Evolutionary conservation across 2,797 vertebrate genomes (phyloP).

Genomic region (Setipinna tenuifilis): DNA sequence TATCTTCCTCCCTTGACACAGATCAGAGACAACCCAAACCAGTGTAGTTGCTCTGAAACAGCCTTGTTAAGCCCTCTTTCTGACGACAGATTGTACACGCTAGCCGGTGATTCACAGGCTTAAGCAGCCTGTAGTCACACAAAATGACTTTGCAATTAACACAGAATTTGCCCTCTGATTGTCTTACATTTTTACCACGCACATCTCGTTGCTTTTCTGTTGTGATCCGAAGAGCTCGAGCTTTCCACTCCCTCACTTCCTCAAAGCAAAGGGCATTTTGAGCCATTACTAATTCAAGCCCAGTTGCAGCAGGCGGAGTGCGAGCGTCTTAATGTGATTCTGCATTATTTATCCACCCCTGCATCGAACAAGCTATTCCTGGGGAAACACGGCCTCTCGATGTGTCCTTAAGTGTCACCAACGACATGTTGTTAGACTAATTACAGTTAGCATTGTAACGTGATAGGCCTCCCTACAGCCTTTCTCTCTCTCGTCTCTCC

Average conservation of each 20-base stretch:
- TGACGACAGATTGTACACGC: not conserved
- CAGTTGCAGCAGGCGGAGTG: conserved; percentile 43
- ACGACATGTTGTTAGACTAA: conserved; percentile 55
- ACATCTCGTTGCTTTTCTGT: conserved; percentile 28
- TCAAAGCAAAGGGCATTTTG: conserved; percentile 54
- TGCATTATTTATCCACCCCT: conserved; percentile 61
- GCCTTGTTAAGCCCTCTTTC: not conserved
- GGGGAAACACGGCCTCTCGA: conserved; percentile 52
- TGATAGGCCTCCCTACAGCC: conserved; percentile 46
- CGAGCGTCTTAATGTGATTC: conserved; percentile 53
- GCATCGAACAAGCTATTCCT: conserved; percentile 55
- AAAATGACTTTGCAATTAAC: conserved; percentile 6
- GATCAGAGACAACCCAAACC: not conserved
- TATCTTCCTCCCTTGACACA: not conserved
- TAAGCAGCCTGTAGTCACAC: not conserved
- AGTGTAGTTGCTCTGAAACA: not conserved
- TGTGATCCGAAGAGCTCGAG: conserved; percentile 38
- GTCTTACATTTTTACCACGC: not conserved
- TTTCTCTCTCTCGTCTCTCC: conserved; percentile 26
- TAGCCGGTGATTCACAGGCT: not conserved
- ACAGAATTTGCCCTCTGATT: not conserved
- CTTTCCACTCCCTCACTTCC: conserved; percentile 27
- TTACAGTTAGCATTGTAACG: conserved; percentile 53
- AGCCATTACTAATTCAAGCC: conserved; percentile 58
- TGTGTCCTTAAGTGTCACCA: conserved; percentile 59